phyloP scores from a whole-genome alignment of 2,888 invertebrate genomes.

The Glaucopsyche alexis region DNA sequence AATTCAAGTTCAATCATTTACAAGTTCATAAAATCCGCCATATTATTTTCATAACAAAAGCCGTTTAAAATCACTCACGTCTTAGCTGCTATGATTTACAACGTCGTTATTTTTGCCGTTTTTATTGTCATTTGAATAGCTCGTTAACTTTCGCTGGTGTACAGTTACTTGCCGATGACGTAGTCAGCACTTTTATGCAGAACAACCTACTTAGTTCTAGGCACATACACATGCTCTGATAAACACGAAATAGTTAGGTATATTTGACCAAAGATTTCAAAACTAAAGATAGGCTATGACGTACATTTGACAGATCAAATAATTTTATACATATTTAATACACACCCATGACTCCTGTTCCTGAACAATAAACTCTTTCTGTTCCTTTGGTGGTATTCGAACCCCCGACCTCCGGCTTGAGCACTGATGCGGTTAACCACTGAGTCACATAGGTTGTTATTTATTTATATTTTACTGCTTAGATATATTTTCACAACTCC shows the following conservation, averaged over 20 bases:
- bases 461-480: no score
- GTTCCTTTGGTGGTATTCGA: no score
- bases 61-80: slow-evolving; percentile 3
- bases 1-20: not conserved
- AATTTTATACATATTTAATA: no score
- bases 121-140: slow-evolving; percentile 24
- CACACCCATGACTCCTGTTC: no score
- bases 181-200: slow-evolving; percentile 3
- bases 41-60: slow-evolving; percentile 7
- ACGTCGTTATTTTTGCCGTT: slow-evolving; percentile 12
- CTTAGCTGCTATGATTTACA: not conserved
- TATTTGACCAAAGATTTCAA: no score
- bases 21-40: not conserved
- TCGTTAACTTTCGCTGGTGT: slow-evolving; percentile 23
- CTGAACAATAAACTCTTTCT: no score
- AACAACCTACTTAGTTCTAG: not conserved
- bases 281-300: no score
- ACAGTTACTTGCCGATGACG: slow-evolving; percentile 6
- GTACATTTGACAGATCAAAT: no score
- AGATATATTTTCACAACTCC: no score
- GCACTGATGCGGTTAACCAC: no score
- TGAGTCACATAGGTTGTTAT: no score
- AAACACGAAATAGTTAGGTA: not conserved
- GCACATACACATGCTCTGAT: not conserved
- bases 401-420: no score